Percentiles rank a stretch among this genome's conserved stretches.
Evolutionary conservation across 2,888 invertebrate genomes (phyloP).

Genomic region (Clitarchus hookeri): DNA sequence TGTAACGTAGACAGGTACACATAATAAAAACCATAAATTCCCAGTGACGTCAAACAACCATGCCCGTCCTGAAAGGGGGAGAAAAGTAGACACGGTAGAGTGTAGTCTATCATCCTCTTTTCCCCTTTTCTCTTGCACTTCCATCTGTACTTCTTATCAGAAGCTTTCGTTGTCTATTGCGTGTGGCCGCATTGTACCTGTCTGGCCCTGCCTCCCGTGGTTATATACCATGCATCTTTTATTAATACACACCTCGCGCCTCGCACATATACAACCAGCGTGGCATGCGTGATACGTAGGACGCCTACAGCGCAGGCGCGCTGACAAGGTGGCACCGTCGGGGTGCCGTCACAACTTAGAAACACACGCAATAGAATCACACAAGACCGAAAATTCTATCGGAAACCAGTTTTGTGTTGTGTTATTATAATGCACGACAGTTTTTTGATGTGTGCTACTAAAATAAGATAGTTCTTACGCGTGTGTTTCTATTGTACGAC

Average conservation of each 20-base stretch:
- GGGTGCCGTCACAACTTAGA: too few relatives aligned
- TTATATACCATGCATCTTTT: constrained; percentile 2
- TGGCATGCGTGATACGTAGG: neutral
- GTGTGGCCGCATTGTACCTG: constrained; percentile 4
- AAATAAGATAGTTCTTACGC: too few relatives aligned
- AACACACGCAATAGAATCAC: too few relatives aligned
- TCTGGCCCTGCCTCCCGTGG: neutral
- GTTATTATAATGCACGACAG: too few relatives aligned
- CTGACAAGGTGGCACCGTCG: neutral
- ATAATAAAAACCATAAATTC: constrained; percentile 14
- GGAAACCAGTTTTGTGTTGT: too few relatives aligned
- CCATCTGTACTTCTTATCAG: neutral
- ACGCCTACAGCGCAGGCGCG: neutral
- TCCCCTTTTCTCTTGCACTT: neutral
- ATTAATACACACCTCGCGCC: neutral
- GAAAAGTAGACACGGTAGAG: neutral
- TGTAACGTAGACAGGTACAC: neutral
- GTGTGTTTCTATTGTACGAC: too few relatives aligned
- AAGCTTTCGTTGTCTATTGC: neutral
- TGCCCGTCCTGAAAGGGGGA: neutral
- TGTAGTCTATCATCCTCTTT: neutral
- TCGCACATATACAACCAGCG: neutral
- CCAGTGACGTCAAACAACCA: neutral
- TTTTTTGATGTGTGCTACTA: too few relatives aligned
- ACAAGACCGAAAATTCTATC: too few relatives aligned